Conservation (phyloP, 1,140 invertebrate species). For the Ostrea edulis region DNA sequence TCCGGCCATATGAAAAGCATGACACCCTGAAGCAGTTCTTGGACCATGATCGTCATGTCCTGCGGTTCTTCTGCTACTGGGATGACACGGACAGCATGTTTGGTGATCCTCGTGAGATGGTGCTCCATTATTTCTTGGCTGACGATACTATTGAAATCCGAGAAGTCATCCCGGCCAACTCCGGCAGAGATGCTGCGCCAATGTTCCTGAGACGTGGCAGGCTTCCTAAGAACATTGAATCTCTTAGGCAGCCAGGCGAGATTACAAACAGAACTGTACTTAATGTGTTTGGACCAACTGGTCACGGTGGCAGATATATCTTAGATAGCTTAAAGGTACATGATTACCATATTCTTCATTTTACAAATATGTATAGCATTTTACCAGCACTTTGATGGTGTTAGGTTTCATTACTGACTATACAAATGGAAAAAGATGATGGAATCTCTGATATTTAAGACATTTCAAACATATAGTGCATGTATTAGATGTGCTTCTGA, state of each 20-base stretch:
- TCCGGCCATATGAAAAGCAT: slow-evolving; percentile 78
- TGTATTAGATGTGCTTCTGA: too few relatives aligned
- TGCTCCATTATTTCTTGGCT: slow-evolving; percentile 79
- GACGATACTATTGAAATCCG: slow-evolving; percentile 80
- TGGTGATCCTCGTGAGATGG: slow-evolving; percentile 78
- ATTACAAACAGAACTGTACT: slow-evolving; percentile 84
- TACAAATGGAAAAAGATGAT: too few relatives aligned
- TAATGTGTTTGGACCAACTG: slow-evolving; percentile 85
- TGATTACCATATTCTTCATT: neutral
- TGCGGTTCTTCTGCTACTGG: slow-evolving; percentile 79
- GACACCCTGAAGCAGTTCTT: slow-evolving; percentile 80
- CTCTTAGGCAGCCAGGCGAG: slow-evolving; percentile 83
- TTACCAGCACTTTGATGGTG: too few relatives aligned
- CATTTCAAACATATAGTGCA: too few relatives aligned
- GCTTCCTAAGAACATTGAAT: slow-evolving; percentile 77
- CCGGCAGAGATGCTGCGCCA: slow-evolving; percentile 77
- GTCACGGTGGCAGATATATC: slow-evolving; percentile 83
- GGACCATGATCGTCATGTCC: slow-evolving; percentile 79
- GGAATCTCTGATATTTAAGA: too few relatives aligned
- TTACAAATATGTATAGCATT: too few relatives aligned
- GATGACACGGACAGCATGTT: slow-evolving; percentile 79
- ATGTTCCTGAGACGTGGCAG: slow-evolving; percentile 76
- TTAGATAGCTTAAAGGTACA: slow-evolving; percentile 79
- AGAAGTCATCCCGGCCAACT: slow-evolving; percentile 77
- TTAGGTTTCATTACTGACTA: too few relatives aligned